A percentile compares a stretch with the other conserved stretches of the same genome.
Evolutionary conservation across 2,888 invertebrate species (phyloP).

Genomic region (Rhodophaea formosa): DNA sequence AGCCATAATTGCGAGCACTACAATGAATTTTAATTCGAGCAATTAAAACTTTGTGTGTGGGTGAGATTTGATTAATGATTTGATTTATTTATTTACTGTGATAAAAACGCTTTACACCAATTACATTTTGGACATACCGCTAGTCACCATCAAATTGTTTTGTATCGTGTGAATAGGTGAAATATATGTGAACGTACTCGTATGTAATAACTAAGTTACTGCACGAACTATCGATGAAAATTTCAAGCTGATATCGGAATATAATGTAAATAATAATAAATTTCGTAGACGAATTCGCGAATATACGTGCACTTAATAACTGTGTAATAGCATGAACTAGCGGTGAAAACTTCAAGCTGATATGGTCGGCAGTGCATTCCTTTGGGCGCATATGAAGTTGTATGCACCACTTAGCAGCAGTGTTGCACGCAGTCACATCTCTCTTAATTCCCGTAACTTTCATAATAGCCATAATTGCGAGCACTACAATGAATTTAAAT

Average conservation of each 20-base stretch:
- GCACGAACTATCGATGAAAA: too few species aligned
- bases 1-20: slow-evolving; percentile 22
- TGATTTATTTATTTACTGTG: too few species aligned
- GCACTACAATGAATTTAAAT: slow-evolving; percentile 17
- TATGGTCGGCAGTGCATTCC: too few species aligned
- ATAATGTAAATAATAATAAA: too few species aligned
- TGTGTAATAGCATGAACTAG: slow-evolving; percentile 20
- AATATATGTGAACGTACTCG: too few species aligned
- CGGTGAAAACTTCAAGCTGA: slow-evolving; percentile 32
- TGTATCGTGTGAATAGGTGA: too few species aligned
- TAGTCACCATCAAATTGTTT: too few species aligned
- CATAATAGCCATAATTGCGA: slow-evolving; percentile 23
- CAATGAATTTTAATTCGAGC: slow-evolving; percentile 15
- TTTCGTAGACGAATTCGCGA: background rate
- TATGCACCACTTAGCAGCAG: slow-evolving; percentile 16
- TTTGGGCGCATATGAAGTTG: too few species aligned
- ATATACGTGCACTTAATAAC: background rate
- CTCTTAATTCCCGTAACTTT: slow-evolving; percentile 23
- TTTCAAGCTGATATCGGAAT: too few species aligned
- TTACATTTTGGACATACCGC: too few species aligned
- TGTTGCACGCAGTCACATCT: slow-evolving; percentile 19
- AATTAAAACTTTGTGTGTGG: slow-evolving; percentile 10
- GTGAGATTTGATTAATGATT: background rate
- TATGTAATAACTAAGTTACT: background rate
- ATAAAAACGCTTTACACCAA: too few species aligned